phyloP scores from a whole-genome alignment of 2,113 vertebrate genomes.

The Rhodinocichla rosea region DNA sequence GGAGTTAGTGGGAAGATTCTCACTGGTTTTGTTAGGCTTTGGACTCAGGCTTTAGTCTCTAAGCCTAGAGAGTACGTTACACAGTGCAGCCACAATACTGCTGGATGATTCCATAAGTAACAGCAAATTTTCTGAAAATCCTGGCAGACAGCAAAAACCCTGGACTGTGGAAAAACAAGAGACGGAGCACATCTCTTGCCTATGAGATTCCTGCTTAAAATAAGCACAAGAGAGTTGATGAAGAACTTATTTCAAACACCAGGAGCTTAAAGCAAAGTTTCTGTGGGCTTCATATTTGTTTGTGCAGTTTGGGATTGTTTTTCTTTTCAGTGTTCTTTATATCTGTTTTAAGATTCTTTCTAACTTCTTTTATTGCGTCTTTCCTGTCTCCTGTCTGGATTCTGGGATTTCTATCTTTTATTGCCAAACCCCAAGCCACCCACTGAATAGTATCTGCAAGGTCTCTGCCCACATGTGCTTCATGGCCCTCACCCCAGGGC shows the following conservation, averaged over 20 bases:
- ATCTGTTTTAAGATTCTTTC: neutral
- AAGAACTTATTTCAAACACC: neutral
- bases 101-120: neutral
- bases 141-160: neutral
- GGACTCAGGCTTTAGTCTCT: neutral
- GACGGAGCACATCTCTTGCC: neutral
- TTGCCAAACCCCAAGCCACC: neutral
- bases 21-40: neutral
- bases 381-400: neutral
- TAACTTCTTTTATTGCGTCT: neutral
- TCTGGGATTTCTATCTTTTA: neutral
- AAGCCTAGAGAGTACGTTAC: neutral
- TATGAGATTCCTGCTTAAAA: constrained; percentile 7
- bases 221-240: neutral
- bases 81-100: neutral
- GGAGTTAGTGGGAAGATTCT: neutral
- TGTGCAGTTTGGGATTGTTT: neutral
- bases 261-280: constrained; percentile 9
- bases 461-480: neutral
- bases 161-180: neutral
- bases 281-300: neutral
- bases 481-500: constrained; percentile 80
- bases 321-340: neutral
- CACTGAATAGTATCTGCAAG: neutral
- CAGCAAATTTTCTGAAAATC: neutral